Conservation (phyloP, 2,113 vertebrate genomes). For the Zonotrichia leucophrys region DNA sequence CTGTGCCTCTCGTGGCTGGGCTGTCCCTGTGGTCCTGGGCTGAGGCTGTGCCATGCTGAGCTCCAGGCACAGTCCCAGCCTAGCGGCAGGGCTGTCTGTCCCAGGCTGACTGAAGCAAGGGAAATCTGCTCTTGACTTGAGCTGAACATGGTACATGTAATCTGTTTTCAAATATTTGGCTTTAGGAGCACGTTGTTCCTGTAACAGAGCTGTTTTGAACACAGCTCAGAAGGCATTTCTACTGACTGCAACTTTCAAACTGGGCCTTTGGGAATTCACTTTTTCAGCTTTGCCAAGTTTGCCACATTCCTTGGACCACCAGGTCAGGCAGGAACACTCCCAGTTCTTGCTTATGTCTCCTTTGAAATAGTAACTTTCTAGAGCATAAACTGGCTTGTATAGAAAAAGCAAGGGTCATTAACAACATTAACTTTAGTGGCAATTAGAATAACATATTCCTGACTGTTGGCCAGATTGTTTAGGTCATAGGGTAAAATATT, state of each 20-base stretch:
- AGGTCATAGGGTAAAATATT: slow-evolving; percentile 60
- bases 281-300: slow-evolving; percentile 49
- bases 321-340: slow-evolving; percentile 44
- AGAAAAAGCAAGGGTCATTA: slow-evolving; percentile 4
- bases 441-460: slow-evolving; percentile 59
- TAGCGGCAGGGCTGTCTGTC: rapidly evolving
- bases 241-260: slow-evolving; percentile 22
- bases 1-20: background rate
- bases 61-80: background rate
- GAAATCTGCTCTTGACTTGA: background rate
- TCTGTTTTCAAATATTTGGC: slow-evolving; percentile 37
- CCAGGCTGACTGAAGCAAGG: background rate
- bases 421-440: slow-evolving; percentile 35
- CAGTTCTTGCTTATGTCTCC: background rate
- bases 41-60: background rate
- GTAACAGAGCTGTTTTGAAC: slow-evolving; percentile 53
- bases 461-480: slow-evolving; percentile 49
- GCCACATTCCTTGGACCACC: slow-evolving; percentile 57
- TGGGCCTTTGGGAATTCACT: background rate
- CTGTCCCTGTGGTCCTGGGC: background rate
- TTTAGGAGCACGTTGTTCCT: background rate
- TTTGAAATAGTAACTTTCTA: slow-evolving; percentile 23
- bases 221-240: slow-evolving; percentile 32
- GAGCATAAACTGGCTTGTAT: background rate
- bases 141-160: background rate